Conservation (phyloP, 2,888 invertebrate species). For the Acleris literana region DNA sequence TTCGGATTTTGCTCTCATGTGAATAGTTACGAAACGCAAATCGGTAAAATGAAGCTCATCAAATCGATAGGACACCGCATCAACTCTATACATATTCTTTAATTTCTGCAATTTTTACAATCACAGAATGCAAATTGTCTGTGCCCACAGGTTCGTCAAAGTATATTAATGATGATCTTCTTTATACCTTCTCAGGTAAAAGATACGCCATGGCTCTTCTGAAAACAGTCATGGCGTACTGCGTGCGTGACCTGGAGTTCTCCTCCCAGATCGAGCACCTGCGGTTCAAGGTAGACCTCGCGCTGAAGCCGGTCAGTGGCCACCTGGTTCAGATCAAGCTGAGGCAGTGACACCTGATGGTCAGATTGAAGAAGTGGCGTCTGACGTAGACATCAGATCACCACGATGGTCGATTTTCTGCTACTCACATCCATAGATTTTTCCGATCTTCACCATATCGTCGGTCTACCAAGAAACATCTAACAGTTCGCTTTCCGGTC, state of each 20-base stretch:
- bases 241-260: conserved; percentile 56
- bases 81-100: no score
- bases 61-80: no score
- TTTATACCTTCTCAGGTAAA: conserved; percentile 52
- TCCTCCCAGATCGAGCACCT: conserved; percentile 53
- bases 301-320: conserved; percentile 51
- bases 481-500: no score
- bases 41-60: no score
- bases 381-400: not conserved
- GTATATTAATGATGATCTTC: not conserved
- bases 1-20: no score
- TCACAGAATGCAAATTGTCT: no score
- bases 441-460: no score
- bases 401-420: no score
- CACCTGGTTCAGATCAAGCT: conserved; percentile 54
- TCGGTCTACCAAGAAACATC: no score
- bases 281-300: conserved; percentile 56
- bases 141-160: not conserved
- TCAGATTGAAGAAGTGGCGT: not conserved
- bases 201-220: conserved; percentile 61
- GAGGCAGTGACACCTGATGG: conserved; percentile 29
- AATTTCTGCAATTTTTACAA: no score
- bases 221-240: conserved; percentile 60
- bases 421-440: no score
- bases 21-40: no score